Conservation (phyloP, 2,113 vertebrate species). For the Hippocampus comes region DNA sequence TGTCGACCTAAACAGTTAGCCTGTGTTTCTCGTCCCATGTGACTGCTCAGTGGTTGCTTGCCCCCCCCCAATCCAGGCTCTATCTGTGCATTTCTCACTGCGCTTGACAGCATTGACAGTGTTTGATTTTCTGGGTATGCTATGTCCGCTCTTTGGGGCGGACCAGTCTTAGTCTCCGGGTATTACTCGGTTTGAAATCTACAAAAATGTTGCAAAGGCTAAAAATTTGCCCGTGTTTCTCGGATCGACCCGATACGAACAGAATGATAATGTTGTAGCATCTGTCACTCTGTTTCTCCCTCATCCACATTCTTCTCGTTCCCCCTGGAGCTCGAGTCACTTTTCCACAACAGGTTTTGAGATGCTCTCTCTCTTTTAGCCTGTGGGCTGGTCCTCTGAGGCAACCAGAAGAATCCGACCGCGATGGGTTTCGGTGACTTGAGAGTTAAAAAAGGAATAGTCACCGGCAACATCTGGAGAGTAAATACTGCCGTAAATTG, state of each 20-base stretch:
- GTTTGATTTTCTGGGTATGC: neutral
- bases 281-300: neutral
- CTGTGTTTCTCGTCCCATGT: neutral
- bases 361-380: neutral
- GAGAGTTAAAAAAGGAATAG: neutral
- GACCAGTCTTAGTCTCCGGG: neutral
- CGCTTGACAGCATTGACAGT: neutral
- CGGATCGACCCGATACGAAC: no score
- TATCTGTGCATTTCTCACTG: neutral
- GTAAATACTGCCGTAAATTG: neutral
- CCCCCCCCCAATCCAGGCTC: neutral
- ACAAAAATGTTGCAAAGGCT: no score
- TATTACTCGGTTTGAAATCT: neutral
- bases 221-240: no score
- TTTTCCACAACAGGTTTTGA: neutral
- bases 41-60: neutral
- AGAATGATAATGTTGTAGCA: neutral
- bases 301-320: no score
- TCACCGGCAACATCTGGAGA: neutral
- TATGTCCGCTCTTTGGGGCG: neutral
- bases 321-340: neutral
- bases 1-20: neutral
- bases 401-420: neutral
- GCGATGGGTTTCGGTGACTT: neutral
- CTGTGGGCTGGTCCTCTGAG: neutral